phyloP scores from a whole-genome alignment of 1,140 invertebrate species.

The Temnothorax nylanderi region DNA sequence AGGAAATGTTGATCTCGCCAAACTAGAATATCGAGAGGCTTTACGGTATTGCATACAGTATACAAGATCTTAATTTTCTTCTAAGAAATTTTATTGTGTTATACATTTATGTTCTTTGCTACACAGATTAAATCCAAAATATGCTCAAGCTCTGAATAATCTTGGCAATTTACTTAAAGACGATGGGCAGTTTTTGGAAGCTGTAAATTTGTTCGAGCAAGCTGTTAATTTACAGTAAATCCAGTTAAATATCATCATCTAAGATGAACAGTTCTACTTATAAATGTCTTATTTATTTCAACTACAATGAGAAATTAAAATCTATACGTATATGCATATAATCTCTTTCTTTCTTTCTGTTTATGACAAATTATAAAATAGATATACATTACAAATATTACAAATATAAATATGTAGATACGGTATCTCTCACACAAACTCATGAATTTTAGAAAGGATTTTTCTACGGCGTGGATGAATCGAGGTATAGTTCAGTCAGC shows the following conservation, averaged over 20 bases:
- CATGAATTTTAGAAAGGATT: constrained; percentile 89
- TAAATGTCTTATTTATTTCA: constrained; percentile 4
- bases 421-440: constrained; percentile 48
- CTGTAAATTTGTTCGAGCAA: constrained; percentile 91
- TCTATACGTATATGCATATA: not conserved
- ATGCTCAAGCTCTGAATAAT: constrained; percentile 99
- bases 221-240: constrained; percentile 91
- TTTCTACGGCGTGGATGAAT: constrained; percentile 99
- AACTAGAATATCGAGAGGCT: constrained; percentile 92
- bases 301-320: not conserved
- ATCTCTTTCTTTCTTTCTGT: not conserved
- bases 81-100: not conserved
- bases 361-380: not conserved
- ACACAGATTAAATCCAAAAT: constrained; percentile 93
- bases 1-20: constrained; percentile 89
- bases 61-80: not conserved
- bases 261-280: not conserved
- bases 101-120: constrained; percentile 42
- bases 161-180: constrained; percentile 97
- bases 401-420: not conserved
- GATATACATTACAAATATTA: not conserved
- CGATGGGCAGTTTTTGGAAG: constrained; percentile 89
- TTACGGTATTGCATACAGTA: constrained; percentile 87
- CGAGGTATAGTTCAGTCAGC: constrained; percentile 95
- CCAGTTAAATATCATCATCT: constrained; percentile 10